Conservation (phyloP, 2,113 vertebrate species). For the Irena cyanogastra region DNA sequence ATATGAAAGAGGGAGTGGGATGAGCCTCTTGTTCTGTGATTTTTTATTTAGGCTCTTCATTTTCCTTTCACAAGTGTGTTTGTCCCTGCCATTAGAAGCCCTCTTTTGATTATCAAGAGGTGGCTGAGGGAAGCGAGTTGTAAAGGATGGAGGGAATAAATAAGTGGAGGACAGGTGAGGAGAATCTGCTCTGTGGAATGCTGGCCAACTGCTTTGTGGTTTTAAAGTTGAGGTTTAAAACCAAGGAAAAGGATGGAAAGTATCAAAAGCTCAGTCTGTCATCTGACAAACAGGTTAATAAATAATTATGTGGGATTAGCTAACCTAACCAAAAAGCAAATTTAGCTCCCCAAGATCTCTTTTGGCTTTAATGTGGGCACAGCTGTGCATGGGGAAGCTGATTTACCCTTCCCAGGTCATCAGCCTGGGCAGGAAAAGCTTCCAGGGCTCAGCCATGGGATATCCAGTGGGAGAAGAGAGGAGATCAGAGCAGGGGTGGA, state of each 20-base stretch:
- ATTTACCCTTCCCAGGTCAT: neutral
- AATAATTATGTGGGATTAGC: neutral
- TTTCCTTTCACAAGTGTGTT: conserved; percentile 64
- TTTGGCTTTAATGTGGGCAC: neutral
- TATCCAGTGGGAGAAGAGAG: neutral
- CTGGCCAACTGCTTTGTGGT: neutral
- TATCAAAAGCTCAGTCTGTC: neutral
- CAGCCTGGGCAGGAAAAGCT: neutral
- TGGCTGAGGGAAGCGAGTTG: neutral
- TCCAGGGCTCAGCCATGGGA: neutral
- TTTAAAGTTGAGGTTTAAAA: neutral
- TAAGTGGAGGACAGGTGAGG: neutral
- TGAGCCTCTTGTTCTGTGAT: conserved; percentile 63
- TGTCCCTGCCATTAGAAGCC: conserved; percentile 59
- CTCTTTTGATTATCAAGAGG: conserved; percentile 51
- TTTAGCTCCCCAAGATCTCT: neutral
- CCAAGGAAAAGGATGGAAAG: neutral
- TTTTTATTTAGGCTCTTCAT: conserved; percentile 71
- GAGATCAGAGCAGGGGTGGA: neutral
- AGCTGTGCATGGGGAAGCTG: accelerated
- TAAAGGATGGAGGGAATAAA: neutral
- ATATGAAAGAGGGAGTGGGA: conserved; percentile 72
- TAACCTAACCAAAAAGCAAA: neutral
- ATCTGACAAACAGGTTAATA: neutral
- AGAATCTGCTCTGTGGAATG: neutral